These are phyloP conservation scores for Tachina fera DNA, from an alignment of 2,888 invertebrate species.

Conservation along the genomic window DNA sequence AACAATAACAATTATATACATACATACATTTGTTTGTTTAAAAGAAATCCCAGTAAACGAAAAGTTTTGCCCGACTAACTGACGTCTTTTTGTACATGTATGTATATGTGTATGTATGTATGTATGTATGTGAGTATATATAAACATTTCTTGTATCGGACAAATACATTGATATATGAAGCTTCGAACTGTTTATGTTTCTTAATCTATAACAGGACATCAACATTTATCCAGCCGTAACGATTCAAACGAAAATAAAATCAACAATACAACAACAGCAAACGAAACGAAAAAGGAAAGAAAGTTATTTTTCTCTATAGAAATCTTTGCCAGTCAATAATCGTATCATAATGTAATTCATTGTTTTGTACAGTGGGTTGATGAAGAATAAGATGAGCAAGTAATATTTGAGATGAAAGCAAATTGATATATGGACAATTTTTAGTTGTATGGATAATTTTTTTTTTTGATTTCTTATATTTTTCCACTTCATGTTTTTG, in stretches of 20 bases:
- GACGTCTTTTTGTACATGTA: conserved; percentile 40
- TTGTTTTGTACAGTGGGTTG: conserved; percentile 42
- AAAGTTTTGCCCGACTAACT: conserved; percentile 56
- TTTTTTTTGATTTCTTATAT: no score
- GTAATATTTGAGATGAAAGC: no score
- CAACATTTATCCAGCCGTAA: conserved; percentile 62
- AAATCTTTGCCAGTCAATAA: conserved; percentile 70
- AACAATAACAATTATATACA: conserved; percentile 47
- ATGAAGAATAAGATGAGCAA: no score
- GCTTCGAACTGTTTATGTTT: conserved; percentile 55
- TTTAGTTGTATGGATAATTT: no score
- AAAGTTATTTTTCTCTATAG: conserved; percentile 66
- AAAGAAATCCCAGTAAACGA: conserved; percentile 28
- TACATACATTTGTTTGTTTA: background rate
- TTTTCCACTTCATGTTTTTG: no score
- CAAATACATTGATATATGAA: conserved; percentile 29
- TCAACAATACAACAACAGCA: conserved; percentile 36
- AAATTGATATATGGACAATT: no score
- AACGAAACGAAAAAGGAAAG: conserved; percentile 50
- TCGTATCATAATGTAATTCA: conserved; percentile 55
- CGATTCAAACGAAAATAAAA: conserved; percentile 21
- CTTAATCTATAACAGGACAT: conserved; percentile 67
- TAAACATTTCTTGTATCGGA: background rate
- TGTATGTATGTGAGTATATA: background rate
- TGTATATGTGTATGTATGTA: background rate